Evolutionary conservation across 2,888 invertebrate species (phyloP).

Genomic region (Metalampra italica): DNA sequence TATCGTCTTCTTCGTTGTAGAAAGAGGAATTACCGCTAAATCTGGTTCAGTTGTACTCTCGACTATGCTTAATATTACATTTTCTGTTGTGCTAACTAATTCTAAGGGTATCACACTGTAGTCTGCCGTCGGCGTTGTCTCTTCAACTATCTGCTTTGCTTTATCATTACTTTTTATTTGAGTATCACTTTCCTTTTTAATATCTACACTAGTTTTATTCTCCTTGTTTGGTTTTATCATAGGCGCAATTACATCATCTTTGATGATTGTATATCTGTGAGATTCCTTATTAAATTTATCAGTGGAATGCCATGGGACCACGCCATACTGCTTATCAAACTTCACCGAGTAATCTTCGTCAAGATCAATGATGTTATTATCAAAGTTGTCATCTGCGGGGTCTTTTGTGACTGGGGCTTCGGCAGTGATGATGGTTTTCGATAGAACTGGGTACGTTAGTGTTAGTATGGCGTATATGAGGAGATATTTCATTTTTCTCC

Average conservation of each 20-base stretch:
- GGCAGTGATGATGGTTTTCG: constrained; percentile 42
- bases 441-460: constrained; percentile 15
- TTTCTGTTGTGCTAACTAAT: constrained; percentile 61
- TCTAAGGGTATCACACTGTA: constrained; percentile 64
- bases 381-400: constrained; percentile 39
- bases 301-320: constrained; percentile 42
- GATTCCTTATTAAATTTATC: constrained; percentile 50
- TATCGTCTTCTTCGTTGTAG: constrained; percentile 40
- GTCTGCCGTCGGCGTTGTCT: constrained; percentile 44
- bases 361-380: constrained; percentile 66
- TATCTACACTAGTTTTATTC: constrained; percentile 14
- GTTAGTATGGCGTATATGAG: constrained; percentile 42
- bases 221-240: constrained; percentile 19
- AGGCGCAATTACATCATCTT: constrained; percentile 26
- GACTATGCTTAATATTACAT: constrained; percentile 37
- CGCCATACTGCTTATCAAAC: constrained; percentile 53
- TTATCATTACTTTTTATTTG: constrained; percentile 9
- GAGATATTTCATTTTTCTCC: constrained; percentile 54
- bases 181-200: constrained; percentile 21
- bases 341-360: constrained; percentile 60
- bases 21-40: constrained; percentile 61
- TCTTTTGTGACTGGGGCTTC: constrained; percentile 23
- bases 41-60: constrained; percentile 59
- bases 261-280: constrained; percentile 54
- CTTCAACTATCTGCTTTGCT: constrained; percentile 16